A percentile compares a stretch with the other conserved stretches of the same genome.
These are phyloP conservation scores for Euproctis similis DNA, from an alignment of 2,888 invertebrate species.

Conservation along the genomic window DNA sequence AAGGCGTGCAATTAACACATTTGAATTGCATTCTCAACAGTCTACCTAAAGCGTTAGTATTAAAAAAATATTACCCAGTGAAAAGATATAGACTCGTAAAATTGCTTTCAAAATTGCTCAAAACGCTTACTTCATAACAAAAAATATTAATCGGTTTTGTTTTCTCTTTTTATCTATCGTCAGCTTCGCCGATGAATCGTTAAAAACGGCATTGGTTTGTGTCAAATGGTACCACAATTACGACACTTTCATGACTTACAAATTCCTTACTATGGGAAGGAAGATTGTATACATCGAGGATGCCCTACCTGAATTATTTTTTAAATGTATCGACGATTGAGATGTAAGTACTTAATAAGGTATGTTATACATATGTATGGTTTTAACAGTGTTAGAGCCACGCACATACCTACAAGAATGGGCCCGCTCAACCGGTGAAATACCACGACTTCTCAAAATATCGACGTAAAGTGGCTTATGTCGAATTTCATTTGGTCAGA, in stretches of 20 bases:
- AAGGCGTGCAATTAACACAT: slow-evolving; percentile 79
- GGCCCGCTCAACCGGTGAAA: too few species aligned
- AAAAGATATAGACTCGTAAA: too few species aligned
- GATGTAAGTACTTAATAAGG: slow-evolving; percentile 27
- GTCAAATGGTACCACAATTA: slow-evolving; percentile 59
- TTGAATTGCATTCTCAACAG: slow-evolving; percentile 65
- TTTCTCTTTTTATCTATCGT: too few species aligned
- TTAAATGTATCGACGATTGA: slow-evolving; percentile 34
- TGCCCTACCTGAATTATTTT: slow-evolving; percentile 20
- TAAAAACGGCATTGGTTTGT: slow-evolving; percentile 37
- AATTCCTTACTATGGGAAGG: slow-evolving; percentile 42
- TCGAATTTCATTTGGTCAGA: too few species aligned
- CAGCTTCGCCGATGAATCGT: slow-evolving; percentile 39
- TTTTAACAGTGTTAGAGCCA: too few species aligned
- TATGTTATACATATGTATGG: too few species aligned
- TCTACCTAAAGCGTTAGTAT: slow-evolving; percentile 44
- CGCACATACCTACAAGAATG: too few species aligned
- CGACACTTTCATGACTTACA: slow-evolving; percentile 49
- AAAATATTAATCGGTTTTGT: too few species aligned
- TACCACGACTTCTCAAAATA: too few species aligned
- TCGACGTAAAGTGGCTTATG: too few species aligned
- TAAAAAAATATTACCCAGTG: too few species aligned
- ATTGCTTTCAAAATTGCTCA: background rate
- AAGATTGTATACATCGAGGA: slow-evolving; percentile 39
- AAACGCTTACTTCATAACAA: background rate